These are phyloP conservation scores for Julus scanicus DNA, from an alignment of 2,888 invertebrate genomes.

Conservation along the genomic window DNA sequence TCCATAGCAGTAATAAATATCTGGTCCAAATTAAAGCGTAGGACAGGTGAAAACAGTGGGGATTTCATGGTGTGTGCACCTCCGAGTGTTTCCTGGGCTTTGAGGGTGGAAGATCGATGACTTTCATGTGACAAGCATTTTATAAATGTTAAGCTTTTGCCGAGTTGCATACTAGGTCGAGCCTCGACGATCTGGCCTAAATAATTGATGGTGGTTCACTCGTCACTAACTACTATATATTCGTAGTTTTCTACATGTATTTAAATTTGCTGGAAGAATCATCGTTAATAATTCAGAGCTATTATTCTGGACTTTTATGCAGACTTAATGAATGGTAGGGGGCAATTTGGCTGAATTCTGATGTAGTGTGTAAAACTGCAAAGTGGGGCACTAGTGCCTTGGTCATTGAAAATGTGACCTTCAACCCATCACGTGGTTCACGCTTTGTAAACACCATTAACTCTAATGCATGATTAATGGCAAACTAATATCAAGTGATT, in stretches of 20 bases:
- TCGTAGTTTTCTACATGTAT: not conserved
- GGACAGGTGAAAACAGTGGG: slow-evolving; percentile 45
- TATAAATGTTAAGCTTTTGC: slow-evolving; percentile 40
- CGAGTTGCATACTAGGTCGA: slow-evolving; percentile 8
- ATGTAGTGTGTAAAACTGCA: not conserved
- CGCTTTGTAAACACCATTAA: not conserved
- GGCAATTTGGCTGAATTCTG: not conserved
- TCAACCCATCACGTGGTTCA: not conserved
- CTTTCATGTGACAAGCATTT: slow-evolving; percentile 27
- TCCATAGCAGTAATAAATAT: not conserved
- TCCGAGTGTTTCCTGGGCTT: not conserved
- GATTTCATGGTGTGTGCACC: slow-evolving; percentile 17
- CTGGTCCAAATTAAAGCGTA: slow-evolving; percentile 1
- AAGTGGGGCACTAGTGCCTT: not conserved
- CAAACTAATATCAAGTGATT: not conserved
- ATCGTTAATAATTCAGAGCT: not conserved
- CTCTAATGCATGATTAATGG: not conserved
- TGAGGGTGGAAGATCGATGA: slow-evolving; percentile 36
- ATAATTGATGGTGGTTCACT: slow-evolving; percentile 31
- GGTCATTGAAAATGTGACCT: not conserved
- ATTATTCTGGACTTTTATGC: not conserved
- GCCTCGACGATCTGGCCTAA: not conserved
- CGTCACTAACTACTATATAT: not conserved
- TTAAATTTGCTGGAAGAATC: slow-evolving; percentile 19
- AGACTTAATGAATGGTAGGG: not conserved